Conservation (phyloP, 1,140 invertebrate species). For the Pygmarrhopalites habei region DNA sequence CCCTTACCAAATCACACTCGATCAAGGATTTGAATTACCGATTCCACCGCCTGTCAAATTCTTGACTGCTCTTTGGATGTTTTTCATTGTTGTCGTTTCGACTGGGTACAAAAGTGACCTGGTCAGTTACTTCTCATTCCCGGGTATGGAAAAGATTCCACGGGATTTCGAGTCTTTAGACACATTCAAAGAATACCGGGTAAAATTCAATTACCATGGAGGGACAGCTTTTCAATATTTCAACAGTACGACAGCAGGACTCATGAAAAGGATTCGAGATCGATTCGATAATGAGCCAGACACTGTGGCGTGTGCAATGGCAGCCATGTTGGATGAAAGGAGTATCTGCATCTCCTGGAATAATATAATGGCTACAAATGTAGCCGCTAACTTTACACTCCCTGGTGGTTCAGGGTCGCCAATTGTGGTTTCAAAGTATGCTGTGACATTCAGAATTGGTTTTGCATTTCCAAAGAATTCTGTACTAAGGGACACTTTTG, state of each 20-base stretch:
- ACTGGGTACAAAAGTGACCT: constrained; percentile 12
- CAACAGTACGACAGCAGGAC: background rate
- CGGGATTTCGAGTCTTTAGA: background rate
- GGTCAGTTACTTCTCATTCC: background rate
- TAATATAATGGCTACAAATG: background rate
- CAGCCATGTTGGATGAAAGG: background rate
- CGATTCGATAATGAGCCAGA: background rate
- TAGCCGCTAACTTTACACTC: background rate
- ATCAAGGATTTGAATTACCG: constrained; percentile 12
- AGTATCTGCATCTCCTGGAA: background rate
- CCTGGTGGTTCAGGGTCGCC: background rate
- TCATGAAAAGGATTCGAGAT: background rate
- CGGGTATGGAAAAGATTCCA: background rate
- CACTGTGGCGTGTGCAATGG: background rate
- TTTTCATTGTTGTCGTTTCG: constrained; percentile 18
- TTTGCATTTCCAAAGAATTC: constrained; percentile 2
- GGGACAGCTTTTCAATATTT: constrained; percentile 2
- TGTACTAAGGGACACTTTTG: background rate
- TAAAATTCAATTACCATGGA: background rate
- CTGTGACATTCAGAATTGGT: background rate
- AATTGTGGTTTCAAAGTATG: background rate
- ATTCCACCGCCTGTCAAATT: constrained; percentile 22
- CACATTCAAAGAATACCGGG: background rate
- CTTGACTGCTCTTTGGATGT: constrained; percentile 24
- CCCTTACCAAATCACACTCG: constrained; percentile 19